These are phyloP conservation scores for Zaprionus tsacasi DNA, from an alignment of 1,140 invertebrate species.

Conservation along the genomic window DNA sequence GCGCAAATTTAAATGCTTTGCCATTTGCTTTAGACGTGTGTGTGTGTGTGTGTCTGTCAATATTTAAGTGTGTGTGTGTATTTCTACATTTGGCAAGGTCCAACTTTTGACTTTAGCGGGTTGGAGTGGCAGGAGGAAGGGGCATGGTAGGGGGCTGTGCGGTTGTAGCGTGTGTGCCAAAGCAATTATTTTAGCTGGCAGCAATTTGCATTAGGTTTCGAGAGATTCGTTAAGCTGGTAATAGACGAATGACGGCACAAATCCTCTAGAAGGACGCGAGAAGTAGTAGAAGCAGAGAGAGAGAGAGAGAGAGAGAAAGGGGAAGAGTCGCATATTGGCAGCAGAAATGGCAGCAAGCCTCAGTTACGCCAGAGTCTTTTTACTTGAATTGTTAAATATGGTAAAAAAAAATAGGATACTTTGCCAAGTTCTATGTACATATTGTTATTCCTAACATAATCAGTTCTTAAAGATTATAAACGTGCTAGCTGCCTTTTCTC, in stretches of 20 bases:
- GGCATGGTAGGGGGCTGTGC: background rate
- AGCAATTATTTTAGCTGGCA: slow-evolving; percentile 80
- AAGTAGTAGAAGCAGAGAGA: background rate
- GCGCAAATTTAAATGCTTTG: slow-evolving; percentile 75
- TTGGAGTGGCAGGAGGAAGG: background rate
- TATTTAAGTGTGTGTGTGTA: slow-evolving; percentile 4
- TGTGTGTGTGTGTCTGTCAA: background rate
- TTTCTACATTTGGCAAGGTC: slow-evolving; percentile 71
- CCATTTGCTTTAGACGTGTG: slow-evolving; percentile 1
- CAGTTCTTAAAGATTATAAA: background rate
- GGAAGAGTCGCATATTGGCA: background rate
- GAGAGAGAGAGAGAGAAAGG: background rate
- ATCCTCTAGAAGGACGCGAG: background rate
- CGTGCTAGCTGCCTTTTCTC: background rate
- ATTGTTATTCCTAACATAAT: background rate
- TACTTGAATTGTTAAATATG: no score
- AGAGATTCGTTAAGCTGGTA: slow-evolving; percentile 51
- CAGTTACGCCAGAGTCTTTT: background rate
- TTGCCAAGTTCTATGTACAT: background rate
- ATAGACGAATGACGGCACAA: slow-evolving; percentile 41
- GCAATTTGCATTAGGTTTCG: slow-evolving; percentile 65
- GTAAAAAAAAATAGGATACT: background rate
- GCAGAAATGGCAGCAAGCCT: background rate
- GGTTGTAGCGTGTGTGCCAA: slow-evolving; percentile 63
- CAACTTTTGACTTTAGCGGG: slow-evolving; percentile 43